Evolutionary conservation across 2,113 vertebrate genomes (phyloP).

Genomic region (Hipposideros armiger): DNA sequence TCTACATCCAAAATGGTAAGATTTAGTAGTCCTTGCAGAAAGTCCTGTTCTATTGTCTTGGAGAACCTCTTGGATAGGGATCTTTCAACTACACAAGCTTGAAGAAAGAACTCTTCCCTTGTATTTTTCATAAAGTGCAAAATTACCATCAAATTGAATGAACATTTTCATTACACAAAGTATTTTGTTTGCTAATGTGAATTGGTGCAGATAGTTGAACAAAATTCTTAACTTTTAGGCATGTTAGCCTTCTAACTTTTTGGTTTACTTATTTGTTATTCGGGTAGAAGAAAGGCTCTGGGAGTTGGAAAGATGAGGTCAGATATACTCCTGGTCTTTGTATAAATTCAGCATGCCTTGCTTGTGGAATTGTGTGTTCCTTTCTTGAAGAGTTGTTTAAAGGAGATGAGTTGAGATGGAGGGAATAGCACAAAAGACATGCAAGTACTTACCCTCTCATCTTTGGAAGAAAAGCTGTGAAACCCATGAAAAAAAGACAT

Average conservation of each 20-base stretch:
- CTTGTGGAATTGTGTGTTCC: neutral
- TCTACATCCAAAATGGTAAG: neutral
- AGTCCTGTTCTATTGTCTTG: neutral
- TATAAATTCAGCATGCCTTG: neutral
- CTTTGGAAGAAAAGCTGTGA: neutral
- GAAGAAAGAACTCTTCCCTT: neutral
- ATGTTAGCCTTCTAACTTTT: neutral
- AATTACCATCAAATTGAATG: neutral
- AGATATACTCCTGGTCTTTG: neutral
- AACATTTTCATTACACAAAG: neutral
- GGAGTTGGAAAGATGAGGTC: neutral
- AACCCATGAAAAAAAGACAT: neutral
- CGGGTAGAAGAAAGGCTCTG: neutral
- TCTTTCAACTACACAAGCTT: neutral
- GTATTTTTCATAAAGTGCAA: neutral
- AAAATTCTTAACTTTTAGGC: neutral
- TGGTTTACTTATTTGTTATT: neutral
- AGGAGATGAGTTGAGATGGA: neutral
- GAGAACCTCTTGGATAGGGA: neutral
- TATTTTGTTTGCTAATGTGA: neutral
- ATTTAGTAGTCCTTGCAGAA: neutral
- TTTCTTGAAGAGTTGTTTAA: neutral
- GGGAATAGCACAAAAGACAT: neutral
- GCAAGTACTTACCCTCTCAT: neutral
- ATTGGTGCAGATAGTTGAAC: neutral